Evolutionary conservation across 2,888 invertebrate genomes (phyloP).

Genomic region (Scelioninae gen. 2): DNA sequence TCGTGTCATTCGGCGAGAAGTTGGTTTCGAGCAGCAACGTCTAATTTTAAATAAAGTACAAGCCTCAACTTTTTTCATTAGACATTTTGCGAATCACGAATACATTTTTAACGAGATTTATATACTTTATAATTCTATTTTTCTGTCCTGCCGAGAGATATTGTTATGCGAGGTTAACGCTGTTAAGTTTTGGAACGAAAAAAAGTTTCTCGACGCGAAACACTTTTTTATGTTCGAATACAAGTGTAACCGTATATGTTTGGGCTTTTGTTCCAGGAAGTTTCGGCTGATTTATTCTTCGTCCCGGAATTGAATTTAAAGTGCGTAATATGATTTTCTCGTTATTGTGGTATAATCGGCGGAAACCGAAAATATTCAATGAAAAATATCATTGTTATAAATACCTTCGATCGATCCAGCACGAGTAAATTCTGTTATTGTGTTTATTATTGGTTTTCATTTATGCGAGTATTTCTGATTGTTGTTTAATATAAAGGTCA

Average conservation of each 20-base stretch:
- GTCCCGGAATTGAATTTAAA: conserved; percentile 15
- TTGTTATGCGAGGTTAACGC: not conserved
- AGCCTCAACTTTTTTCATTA: conserved; percentile 39
- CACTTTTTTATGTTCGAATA: conserved; percentile 18
- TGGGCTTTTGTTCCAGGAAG: conserved; percentile 13
- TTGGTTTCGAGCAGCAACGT: conserved; percentile 6
- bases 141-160: conserved; percentile 8
- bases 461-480: too few relatives aligned
- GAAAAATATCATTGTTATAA: conserved; percentile 8
- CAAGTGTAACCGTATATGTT: conserved; percentile 8
- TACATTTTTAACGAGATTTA: conserved; percentile 39
- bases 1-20: conserved; percentile 10
- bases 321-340: conserved; percentile 7
- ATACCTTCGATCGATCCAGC: conserved; percentile 2
- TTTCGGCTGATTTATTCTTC: conserved; percentile 24
- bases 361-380: not conserved
- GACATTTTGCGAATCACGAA: conserved; percentile 30
- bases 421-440: not conserved
- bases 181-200: conserved; percentile 27
- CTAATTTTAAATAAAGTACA: conserved; percentile 22
- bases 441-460: too few relatives aligned
- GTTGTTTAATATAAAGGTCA: too few relatives aligned
- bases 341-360: not conserved
- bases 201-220: conserved; percentile 22
- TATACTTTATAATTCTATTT: conserved; percentile 41